A percentile compares a stretch with the other conserved stretches of the same genome.
Conservation (phyloP, 2,113 vertebrate genomes). For the Neoarius graeffei region DNA sequence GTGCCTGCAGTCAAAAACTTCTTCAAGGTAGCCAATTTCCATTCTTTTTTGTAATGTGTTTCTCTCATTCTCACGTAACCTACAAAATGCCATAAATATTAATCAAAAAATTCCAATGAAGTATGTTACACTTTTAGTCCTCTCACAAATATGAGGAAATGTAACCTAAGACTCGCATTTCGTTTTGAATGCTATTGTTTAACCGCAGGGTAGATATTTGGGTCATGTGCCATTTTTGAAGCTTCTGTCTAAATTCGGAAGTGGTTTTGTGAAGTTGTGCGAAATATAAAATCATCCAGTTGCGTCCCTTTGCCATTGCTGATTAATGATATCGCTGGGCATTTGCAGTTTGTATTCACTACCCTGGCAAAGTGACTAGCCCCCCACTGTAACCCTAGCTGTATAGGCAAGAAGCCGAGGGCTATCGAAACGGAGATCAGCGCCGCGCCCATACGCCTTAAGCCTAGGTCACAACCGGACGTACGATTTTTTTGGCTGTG, state of each 20-base stretch:
- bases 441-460: too few relatives aligned
- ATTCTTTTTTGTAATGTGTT: not conserved
- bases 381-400: too few relatives aligned
- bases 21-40: constrained; percentile 74
- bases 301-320: not conserved
- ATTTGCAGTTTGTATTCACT: not conserved
- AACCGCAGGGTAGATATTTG: not conserved
- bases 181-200: not conserved
- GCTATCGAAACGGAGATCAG: too few relatives aligned
- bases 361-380: not conserved
- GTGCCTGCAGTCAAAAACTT: constrained; percentile 77
- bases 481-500: too few relatives aligned
- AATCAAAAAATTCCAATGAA: not conserved
- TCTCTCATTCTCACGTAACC: not conserved
- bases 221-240: not conserved
- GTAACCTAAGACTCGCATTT: not conserved
- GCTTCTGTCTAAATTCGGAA: not conserved
- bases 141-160: not conserved
- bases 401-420: too few relatives aligned
- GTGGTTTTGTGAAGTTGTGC: not conserved
- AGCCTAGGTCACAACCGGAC: too few relatives aligned
- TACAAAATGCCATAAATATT: not conserved
- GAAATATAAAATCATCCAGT: not conserved
- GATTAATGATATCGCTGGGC: not conserved
- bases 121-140: not conserved